Evolutionary conservation across 2,113 vertebrate species (phyloP), one percentile per base, ranked within the genome.

Genomic region (Zosterops pallidus): DNA sequence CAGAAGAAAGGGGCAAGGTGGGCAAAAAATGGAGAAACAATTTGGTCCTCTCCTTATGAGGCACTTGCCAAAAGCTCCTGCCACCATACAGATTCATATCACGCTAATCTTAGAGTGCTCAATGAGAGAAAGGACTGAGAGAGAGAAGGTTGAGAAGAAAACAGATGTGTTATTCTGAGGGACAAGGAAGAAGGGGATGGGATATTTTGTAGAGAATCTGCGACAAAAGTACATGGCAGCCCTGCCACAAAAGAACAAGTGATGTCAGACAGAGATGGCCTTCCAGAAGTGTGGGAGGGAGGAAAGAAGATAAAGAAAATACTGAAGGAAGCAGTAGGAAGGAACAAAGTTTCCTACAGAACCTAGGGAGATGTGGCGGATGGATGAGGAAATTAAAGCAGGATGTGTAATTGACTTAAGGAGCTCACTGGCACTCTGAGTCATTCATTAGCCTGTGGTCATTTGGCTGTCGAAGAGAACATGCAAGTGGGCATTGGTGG

Each of bases 351-450:
- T 94, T 95, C 69, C 89, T 86, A 67, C 33, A 65, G 50, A 90
- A 88, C 68, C 55, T 37, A 77, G 84, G 90, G 92, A 96, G 83
- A 79, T 64, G 60, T 91, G 75, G 53, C 75, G 78, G 41, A 92
- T 37, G 86, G 83, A 90, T 95, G 74, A 92, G 63, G 92, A 97
- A 97, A 97, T 97, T 95, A 96, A 97, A 96, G 93, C 78, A 83
- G 90, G 97, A 97, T 74, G 94, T 96, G 92, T 92, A 97, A 98
- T 62, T 96, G 96, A 97, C 91, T 97, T 94, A 96, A 94, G 90
- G 96, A 96, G 94, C 94, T 97, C 96, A 96, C 74, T 98, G 97
- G 93, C 94, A 98, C 9, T 28, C 96, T 94, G 95, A 97, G 93
- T 97, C 96, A 96, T 81, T 98, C 94, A 93, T 97, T 95, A 97